Conservation (phyloP, 2,113 vertebrate species). For the Corythornis vintsioides region DNA sequence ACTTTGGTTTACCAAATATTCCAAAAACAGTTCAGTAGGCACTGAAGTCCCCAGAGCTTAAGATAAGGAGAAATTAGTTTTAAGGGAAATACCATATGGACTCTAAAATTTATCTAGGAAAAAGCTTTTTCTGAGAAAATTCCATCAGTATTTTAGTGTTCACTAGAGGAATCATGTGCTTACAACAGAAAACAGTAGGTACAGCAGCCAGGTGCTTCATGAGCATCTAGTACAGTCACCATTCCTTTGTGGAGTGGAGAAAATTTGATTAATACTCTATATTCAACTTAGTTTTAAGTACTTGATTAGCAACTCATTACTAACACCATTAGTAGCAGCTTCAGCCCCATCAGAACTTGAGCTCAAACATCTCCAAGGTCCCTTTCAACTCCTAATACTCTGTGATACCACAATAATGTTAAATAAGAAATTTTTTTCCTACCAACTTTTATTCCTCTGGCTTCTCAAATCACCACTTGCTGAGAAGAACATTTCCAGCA, state of each 20-base stretch:
- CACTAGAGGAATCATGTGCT: conserved; percentile 2
- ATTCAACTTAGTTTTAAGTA: not conserved
- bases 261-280: not conserved
- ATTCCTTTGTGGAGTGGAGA: not conserved
- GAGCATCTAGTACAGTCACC: not conserved
- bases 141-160: conserved; percentile 35
- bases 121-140: conserved; percentile 36
- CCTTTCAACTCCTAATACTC: too few species aligned
- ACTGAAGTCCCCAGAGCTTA: not conserved
- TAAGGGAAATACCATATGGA: conserved; percentile 7
- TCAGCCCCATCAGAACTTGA: not conserved
- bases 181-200: not conserved
- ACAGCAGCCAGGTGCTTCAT: conserved; percentile 23
- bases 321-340: not conserved
- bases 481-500: not conserved
- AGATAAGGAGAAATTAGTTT: not conserved
- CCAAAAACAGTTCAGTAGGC: not conserved
- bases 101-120: conserved; percentile 28
- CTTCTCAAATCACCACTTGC: not conserved
- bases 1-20: not conserved
- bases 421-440: not conserved
- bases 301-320: not conserved
- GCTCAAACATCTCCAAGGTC: too few species aligned
- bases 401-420: too few species aligned
- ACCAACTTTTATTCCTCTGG: not conserved